These are phyloP conservation scores for Eudyptes chrysolophus DNA, from an alignment of 2,113 vertebrate species.

Conservation along the genomic window DNA sequence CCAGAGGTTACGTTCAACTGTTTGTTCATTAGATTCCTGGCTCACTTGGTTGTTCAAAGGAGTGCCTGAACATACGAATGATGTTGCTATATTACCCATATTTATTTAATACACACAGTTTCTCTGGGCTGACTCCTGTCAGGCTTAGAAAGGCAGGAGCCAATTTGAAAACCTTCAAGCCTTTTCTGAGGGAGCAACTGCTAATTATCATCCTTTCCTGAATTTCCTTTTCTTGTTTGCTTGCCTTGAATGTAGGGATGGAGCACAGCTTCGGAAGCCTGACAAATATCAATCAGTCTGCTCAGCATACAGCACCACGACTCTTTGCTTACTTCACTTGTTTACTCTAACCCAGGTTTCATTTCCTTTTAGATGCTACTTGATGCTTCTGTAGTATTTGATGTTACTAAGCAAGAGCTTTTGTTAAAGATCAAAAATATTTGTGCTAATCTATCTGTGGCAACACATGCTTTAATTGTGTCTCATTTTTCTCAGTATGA, in stretches of 20 bases:
- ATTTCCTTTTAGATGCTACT: constrained; percentile 49
- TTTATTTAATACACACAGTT: not conserved
- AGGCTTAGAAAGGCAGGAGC: not conserved
- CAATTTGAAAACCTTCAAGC: not conserved
- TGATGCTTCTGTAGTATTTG: constrained; percentile 23
- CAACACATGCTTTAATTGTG: not conserved
- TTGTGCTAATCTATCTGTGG: constrained; percentile 23
- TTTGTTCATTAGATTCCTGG: constrained; percentile 11
- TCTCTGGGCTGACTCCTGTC: not conserved
- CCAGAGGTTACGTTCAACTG: not conserved
- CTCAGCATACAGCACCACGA: not conserved
- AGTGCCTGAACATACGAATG: not conserved
- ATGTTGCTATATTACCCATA: not conserved
- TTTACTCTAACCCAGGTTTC: constrained; percentile 41
- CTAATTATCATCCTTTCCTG: not conserved
- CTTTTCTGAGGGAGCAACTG: not conserved
- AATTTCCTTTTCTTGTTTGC: not conserved
- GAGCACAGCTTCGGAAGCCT: not conserved
- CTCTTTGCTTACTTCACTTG: constrained; percentile 1
- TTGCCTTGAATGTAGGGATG: not conserved
- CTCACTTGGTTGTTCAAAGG: constrained; percentile 18
- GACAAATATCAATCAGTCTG: constrained; percentile 30
- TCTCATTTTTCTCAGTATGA: constrained; percentile 39
- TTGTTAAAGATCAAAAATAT: constrained; percentile 37
- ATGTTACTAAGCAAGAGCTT: constrained; percentile 13